Conservation (phyloP, 1,140 invertebrate species). For the Manduca sexta region DNA sequence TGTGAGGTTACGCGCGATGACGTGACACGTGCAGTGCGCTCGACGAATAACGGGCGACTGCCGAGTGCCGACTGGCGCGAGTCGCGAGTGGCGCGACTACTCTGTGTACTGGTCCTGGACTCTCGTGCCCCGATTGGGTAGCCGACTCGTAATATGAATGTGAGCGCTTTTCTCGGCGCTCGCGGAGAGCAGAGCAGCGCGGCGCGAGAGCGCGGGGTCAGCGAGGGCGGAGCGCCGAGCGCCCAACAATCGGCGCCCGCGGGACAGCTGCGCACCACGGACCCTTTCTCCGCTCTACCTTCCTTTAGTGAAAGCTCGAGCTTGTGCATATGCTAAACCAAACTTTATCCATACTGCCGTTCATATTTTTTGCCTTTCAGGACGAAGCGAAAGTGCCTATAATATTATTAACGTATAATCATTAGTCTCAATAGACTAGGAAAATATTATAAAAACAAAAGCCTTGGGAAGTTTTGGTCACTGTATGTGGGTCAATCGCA, state of each 20-base stretch:
- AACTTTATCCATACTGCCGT: too few species aligned
- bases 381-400: background rate
- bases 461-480: too few species aligned
- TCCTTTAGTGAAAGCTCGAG: slow-evolving; percentile 52
- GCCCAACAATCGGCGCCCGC: slow-evolving; percentile 44
- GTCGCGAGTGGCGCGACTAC: slow-evolving; percentile 7
- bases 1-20: slow-evolving; percentile 34
- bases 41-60: slow-evolving; percentile 49
- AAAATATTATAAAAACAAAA: too few species aligned
- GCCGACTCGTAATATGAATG: slow-evolving; percentile 21
- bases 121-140: slow-evolving; percentile 22
- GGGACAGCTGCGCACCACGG: slow-evolving; percentile 61
- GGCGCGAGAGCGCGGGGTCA: slow-evolving; percentile 28
- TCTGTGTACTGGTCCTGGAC: slow-evolving; percentile 7
- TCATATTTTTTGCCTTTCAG: background rate
- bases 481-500: background rate
- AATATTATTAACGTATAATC: too few species aligned
- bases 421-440: too few species aligned
- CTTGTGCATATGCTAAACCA: slow-evolving; percentile 13
- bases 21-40: slow-evolving; percentile 43
- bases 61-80: slow-evolving; percentile 28
- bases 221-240: slow-evolving; percentile 62
- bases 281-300: slow-evolving; percentile 56
- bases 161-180: slow-evolving; percentile 30
- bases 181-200: slow-evolving; percentile 24